Conservation (phyloP, 2,113 vertebrate species). For the Pterocles gutturalis region DNA sequence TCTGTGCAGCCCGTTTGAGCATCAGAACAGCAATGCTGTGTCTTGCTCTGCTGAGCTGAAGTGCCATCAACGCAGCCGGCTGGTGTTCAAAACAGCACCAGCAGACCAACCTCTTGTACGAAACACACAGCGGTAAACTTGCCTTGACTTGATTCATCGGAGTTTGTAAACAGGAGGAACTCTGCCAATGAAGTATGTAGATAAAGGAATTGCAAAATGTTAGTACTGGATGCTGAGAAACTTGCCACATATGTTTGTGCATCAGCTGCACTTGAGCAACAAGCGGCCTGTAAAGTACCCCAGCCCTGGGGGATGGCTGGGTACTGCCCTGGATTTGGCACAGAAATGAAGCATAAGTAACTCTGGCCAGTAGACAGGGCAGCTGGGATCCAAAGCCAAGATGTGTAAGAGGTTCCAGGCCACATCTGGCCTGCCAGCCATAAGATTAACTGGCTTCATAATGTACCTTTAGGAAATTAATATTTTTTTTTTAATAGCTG, state of each 20-base stretch:
- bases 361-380: background rate
- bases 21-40: fast-evolving
- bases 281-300: background rate
- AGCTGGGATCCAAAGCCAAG: background rate
- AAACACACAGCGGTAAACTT: background rate
- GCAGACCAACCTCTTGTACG: background rate
- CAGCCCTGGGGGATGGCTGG: background rate
- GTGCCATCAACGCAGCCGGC: fast-evolving
- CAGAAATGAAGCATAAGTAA: background rate
- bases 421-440: background rate
- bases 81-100: background rate
- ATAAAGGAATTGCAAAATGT: background rate
- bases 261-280: background rate
- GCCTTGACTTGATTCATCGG: background rate
- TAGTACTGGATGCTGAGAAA: background rate
- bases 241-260: fast-evolving
- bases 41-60: background rate
- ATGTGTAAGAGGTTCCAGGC: background rate
- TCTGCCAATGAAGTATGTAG: background rate
- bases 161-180: background rate
- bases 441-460: background rate
- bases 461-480: background rate
- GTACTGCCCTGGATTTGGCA: background rate
- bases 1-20: background rate
- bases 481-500: background rate